Percentiles rank a stretch among this genome's conserved stretches.
Conservation (phyloP, 2,113 vertebrate species). For the Upupa epops region DNA sequence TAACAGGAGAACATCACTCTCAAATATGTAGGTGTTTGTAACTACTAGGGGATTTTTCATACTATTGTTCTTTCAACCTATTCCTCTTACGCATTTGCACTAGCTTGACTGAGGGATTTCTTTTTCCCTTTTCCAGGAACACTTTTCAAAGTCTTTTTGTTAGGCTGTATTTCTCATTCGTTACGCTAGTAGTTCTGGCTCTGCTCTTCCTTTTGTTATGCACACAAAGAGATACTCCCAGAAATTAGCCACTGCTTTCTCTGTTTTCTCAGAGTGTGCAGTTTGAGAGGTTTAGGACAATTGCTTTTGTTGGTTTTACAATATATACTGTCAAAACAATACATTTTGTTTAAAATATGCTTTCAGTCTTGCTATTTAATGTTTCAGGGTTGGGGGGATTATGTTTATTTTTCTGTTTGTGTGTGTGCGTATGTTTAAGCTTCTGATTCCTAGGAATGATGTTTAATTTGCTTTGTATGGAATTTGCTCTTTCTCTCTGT, state of each 20-base stretch:
- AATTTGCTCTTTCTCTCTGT: neutral
- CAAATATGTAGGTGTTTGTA: neutral
- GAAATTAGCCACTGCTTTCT: neutral
- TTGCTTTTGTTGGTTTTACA: neutral
- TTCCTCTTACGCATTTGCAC: neutral
- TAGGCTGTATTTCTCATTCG: constrained; percentile 2
- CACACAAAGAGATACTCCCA: neutral
- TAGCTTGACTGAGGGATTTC: neutral
- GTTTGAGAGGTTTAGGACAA: neutral
- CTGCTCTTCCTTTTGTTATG: constrained; percentile 7
- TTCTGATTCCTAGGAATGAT: neutral
- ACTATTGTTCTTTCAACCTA: neutral
- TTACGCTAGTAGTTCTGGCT: neutral
- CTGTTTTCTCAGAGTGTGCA: neutral
- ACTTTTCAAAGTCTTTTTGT: constrained; percentile 7
- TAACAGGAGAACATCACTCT: neutral
- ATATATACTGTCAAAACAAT: neutral
- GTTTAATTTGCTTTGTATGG: neutral
- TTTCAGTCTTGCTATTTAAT: neutral
- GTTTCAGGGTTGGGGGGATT: neutral
- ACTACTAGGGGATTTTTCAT: neutral
- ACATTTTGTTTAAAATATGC: neutral
- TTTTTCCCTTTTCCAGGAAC: neutral
- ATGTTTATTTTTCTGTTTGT: neutral
- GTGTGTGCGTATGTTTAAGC: neutral